Percentiles rank a stretch among this genome's conserved stretches.
Conservation (phyloP, 2,113 vertebrate species). For the Psettodes erumei region DNA sequence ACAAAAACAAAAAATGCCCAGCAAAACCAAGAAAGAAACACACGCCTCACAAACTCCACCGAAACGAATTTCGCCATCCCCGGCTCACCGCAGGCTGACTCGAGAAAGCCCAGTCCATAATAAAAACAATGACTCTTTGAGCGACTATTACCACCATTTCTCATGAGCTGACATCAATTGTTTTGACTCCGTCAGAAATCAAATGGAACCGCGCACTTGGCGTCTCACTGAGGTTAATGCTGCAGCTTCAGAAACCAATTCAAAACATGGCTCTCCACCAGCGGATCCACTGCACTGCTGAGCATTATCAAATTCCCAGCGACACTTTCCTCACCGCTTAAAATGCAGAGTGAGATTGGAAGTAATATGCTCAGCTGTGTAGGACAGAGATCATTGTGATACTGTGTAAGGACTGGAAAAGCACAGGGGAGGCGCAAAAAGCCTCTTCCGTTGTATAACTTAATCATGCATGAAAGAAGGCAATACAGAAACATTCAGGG, state of each 20-base stretch:
- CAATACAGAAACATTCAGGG: slow-evolving; percentile 61
- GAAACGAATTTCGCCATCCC: slow-evolving; percentile 28
- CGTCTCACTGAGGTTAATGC: slow-evolving; percentile 52
- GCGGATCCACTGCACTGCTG: slow-evolving; percentile 48
- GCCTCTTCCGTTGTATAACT: slow-evolving; percentile 69
- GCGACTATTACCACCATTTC: slow-evolving; percentile 48
- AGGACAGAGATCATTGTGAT: slow-evolving; percentile 61
- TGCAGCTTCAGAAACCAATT: slow-evolving; percentile 58
- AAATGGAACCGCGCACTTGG: slow-evolving; percentile 64
- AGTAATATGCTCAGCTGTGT: slow-evolving; percentile 56
- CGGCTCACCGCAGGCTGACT: slow-evolving; percentile 1
- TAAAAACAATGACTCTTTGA: slow-evolving; percentile 59
- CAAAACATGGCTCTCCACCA: slow-evolving; percentile 72
- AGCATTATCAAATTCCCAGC: slow-evolving; percentile 64
- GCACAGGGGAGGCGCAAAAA: slow-evolving; percentile 58
- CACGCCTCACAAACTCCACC: slow-evolving; percentile 3
- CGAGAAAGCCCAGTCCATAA: slow-evolving; percentile 16
- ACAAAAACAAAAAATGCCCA: slow-evolving; percentile 15
- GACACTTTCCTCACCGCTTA: slow-evolving; percentile 57
- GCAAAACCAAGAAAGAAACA: slow-evolving; percentile 23
- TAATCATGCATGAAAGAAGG: slow-evolving; percentile 70
- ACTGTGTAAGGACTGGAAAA: slow-evolving; percentile 51
- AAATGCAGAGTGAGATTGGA: slow-evolving; percentile 62
- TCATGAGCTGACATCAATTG: slow-evolving; percentile 68
- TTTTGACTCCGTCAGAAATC: slow-evolving; percentile 71